A percentile compares a stretch with the other conserved stretches of the same genome.
phyloP scores from a whole-genome alignment of 2,797 vertebrate species.

The Masticophis lateralis region DNA sequence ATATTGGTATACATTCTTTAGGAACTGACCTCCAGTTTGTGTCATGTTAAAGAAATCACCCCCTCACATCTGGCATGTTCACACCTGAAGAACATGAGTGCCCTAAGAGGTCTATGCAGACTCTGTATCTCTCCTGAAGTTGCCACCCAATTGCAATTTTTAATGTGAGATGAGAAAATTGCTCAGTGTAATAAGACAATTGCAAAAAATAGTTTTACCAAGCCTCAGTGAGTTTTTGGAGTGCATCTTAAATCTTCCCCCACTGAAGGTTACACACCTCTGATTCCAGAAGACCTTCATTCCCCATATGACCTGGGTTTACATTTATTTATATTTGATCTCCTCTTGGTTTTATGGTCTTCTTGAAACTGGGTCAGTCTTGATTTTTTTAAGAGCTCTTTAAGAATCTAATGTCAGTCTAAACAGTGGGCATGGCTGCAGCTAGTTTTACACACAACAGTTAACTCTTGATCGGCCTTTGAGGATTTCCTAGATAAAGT shows the following conservation, averaged over 20 bases:
- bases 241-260: neutral
- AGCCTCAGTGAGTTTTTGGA: neutral
- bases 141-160: neutral
- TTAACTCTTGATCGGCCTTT: neutral
- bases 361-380: neutral
- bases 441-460: neutral
- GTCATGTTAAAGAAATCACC: neutral
- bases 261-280: neutral
- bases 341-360: neutral
- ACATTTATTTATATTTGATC: neutral
- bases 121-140: neutral
- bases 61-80: neutral
- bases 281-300: neutral
- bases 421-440: neutral
- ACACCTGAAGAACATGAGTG: neutral
- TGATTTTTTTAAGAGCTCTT: neutral
- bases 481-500: no score
- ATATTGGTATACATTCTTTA: neutral
- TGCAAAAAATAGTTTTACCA: neutral
- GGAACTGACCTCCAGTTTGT: neutral
- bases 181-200: neutral
- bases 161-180: neutral
- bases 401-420: neutral
- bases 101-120: neutral
- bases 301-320: neutral